Conservation (phyloP, 64 coral and sea anemone genomes). For the Orbicella faveolata region DNA sequence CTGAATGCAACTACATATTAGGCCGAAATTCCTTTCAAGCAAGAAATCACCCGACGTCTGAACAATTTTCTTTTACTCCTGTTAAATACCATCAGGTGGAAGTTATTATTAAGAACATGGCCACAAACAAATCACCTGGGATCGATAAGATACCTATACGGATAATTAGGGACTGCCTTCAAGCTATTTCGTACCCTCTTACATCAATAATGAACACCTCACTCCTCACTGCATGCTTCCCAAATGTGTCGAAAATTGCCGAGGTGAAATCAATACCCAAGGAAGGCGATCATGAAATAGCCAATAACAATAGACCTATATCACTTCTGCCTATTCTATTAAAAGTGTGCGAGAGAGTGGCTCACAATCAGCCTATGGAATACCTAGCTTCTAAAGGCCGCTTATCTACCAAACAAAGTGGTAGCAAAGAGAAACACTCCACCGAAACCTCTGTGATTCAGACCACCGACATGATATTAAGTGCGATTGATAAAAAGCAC, state of each 20-base stretch:
- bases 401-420: slow-evolving; percentile 56
- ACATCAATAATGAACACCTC: slow-evolving; percentile 41
- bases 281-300: slow-evolving; percentile 33
- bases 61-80: background rate
- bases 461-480: background rate
- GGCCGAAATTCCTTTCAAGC: background rate
- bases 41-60: background rate
- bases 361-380: slow-evolving; percentile 47
- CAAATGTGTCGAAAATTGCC: slow-evolving; percentile 24
- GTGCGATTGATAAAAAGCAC: background rate
- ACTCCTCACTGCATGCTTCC: slow-evolving; percentile 28
- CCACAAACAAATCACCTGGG: slow-evolving; percentile 28
- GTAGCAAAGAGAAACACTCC: slow-evolving; percentile 45
- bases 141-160: slow-evolving; percentile 41
- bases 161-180: slow-evolving; percentile 39
- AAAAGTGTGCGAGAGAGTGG: slow-evolving; percentile 68
- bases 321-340: slow-evolving; percentile 39
- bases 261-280: slow-evolving; percentile 6
- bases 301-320: slow-evolving; percentile 34
- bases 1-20: background rate
- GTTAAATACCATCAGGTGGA: background rate
- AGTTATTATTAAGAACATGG: background rate
- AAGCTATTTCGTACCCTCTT: slow-evolving; percentile 25
- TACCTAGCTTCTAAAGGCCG: slow-evolving; percentile 47
- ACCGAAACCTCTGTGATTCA: slow-evolving; percentile 32